Evolutionary conservation across 2,797 vertebrate species (phyloP).

Genomic region (Mormyrops boulengeri): DNA sequence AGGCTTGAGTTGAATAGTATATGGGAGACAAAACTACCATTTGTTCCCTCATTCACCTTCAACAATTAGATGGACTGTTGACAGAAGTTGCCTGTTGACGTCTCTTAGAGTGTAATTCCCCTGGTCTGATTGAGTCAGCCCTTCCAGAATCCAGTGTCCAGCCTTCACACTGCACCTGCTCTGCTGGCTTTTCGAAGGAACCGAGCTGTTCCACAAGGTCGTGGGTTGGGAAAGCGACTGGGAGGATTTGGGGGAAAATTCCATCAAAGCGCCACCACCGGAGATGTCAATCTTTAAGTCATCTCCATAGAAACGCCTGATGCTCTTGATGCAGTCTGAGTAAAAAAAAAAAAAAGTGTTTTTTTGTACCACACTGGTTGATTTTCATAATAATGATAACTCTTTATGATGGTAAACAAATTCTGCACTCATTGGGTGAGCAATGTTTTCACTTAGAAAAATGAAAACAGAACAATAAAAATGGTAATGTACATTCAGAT

Average conservation of each 20-base stretch:
- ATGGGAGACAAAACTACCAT: neutral
- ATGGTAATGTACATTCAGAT: neutral
- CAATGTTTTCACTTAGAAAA: neutral
- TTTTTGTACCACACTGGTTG: neutral
- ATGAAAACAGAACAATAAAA: neutral
- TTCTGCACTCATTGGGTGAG: neutral
- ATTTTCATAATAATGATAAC: neutral
- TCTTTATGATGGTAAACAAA: neutral
- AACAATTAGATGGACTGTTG: constrained; percentile 51
- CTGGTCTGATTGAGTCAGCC: constrained; percentile 55
- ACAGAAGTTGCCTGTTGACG: constrained; percentile 42
- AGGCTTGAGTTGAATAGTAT: neutral
- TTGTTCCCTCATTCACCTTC: constrained; percentile 46
- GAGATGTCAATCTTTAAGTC: constrained; percentile 49
- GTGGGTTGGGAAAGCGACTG: constrained; percentile 41
- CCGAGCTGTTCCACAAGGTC: constrained; percentile 54
- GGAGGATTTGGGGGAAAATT: constrained; percentile 48
- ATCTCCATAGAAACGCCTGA: constrained; percentile 50
- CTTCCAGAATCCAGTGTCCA: constrained; percentile 52
- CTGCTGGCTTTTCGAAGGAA: constrained; percentile 32
- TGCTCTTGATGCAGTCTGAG: constrained; percentile 45
- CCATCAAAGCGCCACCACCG: constrained; percentile 44
- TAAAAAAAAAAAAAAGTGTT: neutral
- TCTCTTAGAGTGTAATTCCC: constrained; percentile 59
- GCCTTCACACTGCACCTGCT: constrained; percentile 42